These are phyloP conservation scores for Yponomeuta malinellus DNA, from an alignment of 2,888 invertebrate species.

Conservation along the genomic window DNA sequence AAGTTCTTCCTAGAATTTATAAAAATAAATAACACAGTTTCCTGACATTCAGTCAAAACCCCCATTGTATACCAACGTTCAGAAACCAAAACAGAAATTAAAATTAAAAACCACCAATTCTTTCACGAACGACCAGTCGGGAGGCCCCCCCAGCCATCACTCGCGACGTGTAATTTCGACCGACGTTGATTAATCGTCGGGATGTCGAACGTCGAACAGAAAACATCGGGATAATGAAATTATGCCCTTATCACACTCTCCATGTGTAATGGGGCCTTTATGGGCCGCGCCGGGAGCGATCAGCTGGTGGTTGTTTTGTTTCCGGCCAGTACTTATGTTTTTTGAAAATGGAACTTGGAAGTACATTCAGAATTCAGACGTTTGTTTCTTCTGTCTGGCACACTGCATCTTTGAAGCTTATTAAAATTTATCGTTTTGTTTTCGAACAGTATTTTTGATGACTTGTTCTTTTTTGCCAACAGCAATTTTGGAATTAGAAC, in stretches of 20 bases:
- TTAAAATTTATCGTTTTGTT: too few relatives aligned
- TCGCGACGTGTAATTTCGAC: conserved; percentile 30
- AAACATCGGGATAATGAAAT: conserved; percentile 33
- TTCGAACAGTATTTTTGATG: too few relatives aligned
- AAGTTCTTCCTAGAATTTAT: too few relatives aligned
- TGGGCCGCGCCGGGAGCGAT: not conserved
- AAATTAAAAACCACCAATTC: too few relatives aligned
- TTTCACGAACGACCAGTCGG: not conserved
- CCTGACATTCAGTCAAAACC: too few relatives aligned
- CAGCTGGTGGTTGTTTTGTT: not conserved
- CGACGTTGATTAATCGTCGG: conserved; percentile 38
- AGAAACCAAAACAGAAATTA: not conserved
- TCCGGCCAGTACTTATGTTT: not conserved
- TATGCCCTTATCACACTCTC: conserved; percentile 10
- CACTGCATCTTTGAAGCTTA: too few relatives aligned
- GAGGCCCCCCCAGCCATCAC: conserved; percentile 21
- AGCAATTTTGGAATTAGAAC: too few relatives aligned
- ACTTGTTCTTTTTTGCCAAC: too few relatives aligned
- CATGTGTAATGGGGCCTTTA: conserved; percentile 3
- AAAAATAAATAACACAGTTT: too few relatives aligned
- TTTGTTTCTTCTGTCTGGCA: too few relatives aligned
- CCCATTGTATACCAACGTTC: not conserved
- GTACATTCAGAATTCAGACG: too few relatives aligned
- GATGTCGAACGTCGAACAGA: conserved; percentile 17
- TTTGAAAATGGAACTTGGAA: not conserved